Evolutionary conservation across 1,140 invertebrate species (phyloP), one percentile per base, ranked within the genome.

Genomic region (Sesamia nonagrioides): DNA sequence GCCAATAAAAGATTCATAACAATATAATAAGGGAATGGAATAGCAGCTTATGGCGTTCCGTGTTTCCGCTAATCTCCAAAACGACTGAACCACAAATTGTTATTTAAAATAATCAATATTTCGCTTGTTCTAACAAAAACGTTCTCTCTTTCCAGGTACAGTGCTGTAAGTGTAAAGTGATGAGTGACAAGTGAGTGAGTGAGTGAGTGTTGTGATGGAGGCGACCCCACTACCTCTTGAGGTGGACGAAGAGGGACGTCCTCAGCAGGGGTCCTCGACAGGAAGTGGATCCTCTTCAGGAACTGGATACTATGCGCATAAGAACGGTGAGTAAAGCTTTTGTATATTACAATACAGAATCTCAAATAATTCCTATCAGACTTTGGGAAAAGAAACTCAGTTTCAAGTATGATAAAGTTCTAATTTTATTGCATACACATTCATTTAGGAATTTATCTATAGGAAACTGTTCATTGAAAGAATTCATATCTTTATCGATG

Each of bases 271-370:
- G 9, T 92, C 92, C 15, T 91, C 91, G 1, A 91, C 91, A 9
- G 92, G 91, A 40, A 92, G 91, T 79, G 92, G 91, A 0, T 92
- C 92, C 0, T 94, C 92, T 2, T 94, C 92, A 5, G 92, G 92
- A 1, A 92, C 92, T 6, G 91, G 91, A 1, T 93, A 93, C 71
- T 93, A 93, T 75, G 89, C 89, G 71, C 91, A 92, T 81, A 93
- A 92, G 63, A 93, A 93, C 68, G 92, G 92, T 93, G 21, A 89
- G 90, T 78, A 11, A 56, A 13, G 35, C 15, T 6, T 11, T n/a
- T 50, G 45, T 11, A 17, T 15, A 21, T 6, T 66, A 27, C 1
- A 27, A 27, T 58, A 27, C 9, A 35, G 21, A 48, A 13, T 8
- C 15, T 68, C 6, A 4, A 52, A 17, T 52, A 52, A 17, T n/a